Evolutionary conservation across 1,140 invertebrate species (phyloP).

Genomic region (Anagrus nilaparvatae): DNA sequence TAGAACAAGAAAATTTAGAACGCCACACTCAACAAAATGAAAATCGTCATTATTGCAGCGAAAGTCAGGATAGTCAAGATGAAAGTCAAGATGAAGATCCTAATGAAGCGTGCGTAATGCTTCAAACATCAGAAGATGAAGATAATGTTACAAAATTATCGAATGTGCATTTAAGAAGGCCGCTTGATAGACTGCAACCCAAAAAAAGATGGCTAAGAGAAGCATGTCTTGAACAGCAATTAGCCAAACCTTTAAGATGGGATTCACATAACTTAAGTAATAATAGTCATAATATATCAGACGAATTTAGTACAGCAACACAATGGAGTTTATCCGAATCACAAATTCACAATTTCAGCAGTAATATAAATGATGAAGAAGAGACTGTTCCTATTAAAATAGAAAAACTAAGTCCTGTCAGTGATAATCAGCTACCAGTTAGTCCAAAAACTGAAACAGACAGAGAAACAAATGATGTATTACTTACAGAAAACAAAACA

Average conservation of each 20-base stretch:
- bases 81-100: conserved; percentile 40
- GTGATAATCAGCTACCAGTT: conserved; percentile 8
- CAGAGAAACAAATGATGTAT: not conserved
- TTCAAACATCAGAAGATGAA: conserved; percentile 35
- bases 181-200: conserved; percentile 42
- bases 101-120: conserved; percentile 24
- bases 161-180: conserved; percentile 29
- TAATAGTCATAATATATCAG: conserved; percentile 9
- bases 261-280: conserved; percentile 25
- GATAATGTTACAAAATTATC: conserved; percentile 26
- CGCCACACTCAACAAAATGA: conserved; percentile 24
- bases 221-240: conserved; percentile 44
- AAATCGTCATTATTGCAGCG: conserved; percentile 26
- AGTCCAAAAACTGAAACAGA: not conserved
- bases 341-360: conserved; percentile 6
- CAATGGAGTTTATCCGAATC: conserved; percentile 15
- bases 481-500: conserved; percentile 38
- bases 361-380: not conserved
- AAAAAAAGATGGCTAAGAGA: conserved; percentile 55
- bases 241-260: conserved; percentile 40
- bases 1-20: conserved; percentile 37
- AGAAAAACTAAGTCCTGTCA: too few species aligned
- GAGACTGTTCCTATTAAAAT: too few species aligned
- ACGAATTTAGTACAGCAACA: conserved; percentile 5
- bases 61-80: conserved; percentile 36